Evolutionary conservation across 2,888 invertebrate species (phyloP).

Genomic region (Hedya salicella): DNA sequence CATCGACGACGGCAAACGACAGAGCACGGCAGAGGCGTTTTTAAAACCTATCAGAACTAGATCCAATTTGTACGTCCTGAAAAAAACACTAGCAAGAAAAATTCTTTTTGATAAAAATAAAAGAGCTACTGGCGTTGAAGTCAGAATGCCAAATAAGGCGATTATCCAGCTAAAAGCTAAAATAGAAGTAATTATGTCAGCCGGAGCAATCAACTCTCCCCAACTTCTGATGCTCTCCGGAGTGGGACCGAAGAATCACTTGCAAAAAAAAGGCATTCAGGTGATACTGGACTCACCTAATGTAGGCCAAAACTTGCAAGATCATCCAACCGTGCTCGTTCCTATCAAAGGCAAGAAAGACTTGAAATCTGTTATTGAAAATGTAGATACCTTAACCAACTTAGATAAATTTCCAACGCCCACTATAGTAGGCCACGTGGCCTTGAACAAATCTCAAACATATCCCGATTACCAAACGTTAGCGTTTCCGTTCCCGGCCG

Average conservation of each 20-base stretch:
- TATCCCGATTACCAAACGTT: constrained; percentile 2
- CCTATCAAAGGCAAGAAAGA: constrained; percentile 51
- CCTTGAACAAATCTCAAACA: background rate
- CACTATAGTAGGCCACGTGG: constrained; percentile 54
- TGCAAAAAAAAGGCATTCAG: constrained; percentile 55
- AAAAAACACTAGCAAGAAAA: constrained; percentile 58
- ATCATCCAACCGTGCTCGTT: constrained; percentile 58
- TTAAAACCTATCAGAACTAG: constrained; percentile 58
- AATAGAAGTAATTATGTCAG: constrained; percentile 64
- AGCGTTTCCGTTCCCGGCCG: background rate
- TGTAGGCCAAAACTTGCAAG: constrained; percentile 65
- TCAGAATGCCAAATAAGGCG: constrained; percentile 49
- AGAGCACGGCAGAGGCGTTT: constrained; percentile 54
- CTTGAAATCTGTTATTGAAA: background rate
- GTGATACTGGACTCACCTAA: constrained; percentile 54
- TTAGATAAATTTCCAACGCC: constrained; percentile 55
- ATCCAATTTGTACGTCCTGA: constrained; percentile 59
- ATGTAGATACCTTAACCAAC: constrained; percentile 1
- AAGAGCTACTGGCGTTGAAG: constrained; percentile 57
- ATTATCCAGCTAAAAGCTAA: constrained; percentile 50
- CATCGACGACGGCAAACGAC: constrained; percentile 52
- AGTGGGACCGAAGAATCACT: constrained; percentile 61
- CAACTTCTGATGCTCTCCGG: constrained; percentile 68
- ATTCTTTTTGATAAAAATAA: constrained; percentile 55
- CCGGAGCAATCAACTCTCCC: constrained; percentile 64